These are phyloP conservation scores for Tamias sibiricus DNA, from an alignment of 2,113 vertebrate species.

Conservation along the genomic window DNA sequence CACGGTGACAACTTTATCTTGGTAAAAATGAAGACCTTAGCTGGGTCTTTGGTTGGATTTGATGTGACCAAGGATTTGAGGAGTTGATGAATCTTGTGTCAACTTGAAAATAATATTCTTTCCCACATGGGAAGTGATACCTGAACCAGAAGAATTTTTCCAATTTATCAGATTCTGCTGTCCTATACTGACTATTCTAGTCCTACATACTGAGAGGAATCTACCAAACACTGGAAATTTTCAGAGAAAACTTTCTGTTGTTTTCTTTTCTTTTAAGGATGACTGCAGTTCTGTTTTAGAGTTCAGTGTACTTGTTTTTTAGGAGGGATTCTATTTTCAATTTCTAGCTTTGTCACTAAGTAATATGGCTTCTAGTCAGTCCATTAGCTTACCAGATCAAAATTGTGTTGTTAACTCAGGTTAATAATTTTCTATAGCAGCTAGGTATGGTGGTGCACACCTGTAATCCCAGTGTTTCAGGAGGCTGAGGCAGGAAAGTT, in stretches of 20 bases:
- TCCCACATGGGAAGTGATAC: background rate
- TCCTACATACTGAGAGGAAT: background rate
- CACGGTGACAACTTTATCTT: background rate
- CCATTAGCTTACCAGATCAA: background rate
- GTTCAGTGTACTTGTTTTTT: background rate
- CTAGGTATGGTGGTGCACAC: too few relatives aligned
- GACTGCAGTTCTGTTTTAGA: constrained; percentile 8
- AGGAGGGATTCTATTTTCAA: background rate
- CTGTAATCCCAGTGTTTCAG: too few relatives aligned
- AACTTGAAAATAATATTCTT: constrained; percentile 16
- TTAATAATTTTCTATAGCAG: constrained; percentile 15
- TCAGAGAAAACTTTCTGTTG: background rate
- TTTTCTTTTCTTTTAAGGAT: background rate
- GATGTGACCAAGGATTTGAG: constrained; percentile 2
- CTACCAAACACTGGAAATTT: background rate
- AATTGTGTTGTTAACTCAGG: background rate
- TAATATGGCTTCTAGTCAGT: background rate
- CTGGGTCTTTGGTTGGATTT: background rate
- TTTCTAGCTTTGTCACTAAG: background rate
- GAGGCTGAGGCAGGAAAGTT: too few relatives aligned
- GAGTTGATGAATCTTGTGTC: constrained; percentile 15
- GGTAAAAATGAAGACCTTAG: constrained; percentile 13
- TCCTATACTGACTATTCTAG: background rate
- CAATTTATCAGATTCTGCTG: background rate
- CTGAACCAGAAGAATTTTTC: constrained; percentile 6